These are phyloP conservation scores for Moxostoma hubbsi DNA, from an alignment of 2,797 vertebrate genomes.

Conservation along the genomic window DNA sequence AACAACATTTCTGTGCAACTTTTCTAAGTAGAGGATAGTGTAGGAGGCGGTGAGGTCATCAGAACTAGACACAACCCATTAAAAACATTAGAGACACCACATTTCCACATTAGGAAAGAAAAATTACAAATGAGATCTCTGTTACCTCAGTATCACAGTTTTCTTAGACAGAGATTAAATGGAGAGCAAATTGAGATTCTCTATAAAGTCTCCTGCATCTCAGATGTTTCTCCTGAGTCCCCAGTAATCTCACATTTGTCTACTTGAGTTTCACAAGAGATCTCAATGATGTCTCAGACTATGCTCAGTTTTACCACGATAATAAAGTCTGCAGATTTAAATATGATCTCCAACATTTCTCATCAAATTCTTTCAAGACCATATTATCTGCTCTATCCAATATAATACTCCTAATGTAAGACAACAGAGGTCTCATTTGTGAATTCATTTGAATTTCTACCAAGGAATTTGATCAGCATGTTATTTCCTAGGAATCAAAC, in stretches of 20 bases:
- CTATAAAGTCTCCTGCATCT: background rate
- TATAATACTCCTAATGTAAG: background rate
- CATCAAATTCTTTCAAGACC: background rate
- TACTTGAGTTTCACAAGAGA: background rate
- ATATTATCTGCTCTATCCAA: background rate
- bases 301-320: background rate
- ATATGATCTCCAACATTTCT: background rate
- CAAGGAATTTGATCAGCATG: no score
- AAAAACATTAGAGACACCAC: background rate
- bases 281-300: background rate
- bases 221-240: background rate
- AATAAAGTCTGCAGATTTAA: background rate
- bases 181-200: background rate
- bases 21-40: background rate
- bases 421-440: background rate
- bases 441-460: background rate
- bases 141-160: background rate
- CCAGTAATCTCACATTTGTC: background rate
- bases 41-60: slow-evolving; percentile 12
- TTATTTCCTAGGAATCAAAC: no score
- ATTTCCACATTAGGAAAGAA: background rate
- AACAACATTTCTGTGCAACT: background rate
- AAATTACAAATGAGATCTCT: background rate
- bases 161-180: background rate
- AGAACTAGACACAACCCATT: background rate